Evolutionary conservation across 92 coral and sea anemone genomes (phyloP).

Genomic region (Isaurus tuberculatus): DNA sequence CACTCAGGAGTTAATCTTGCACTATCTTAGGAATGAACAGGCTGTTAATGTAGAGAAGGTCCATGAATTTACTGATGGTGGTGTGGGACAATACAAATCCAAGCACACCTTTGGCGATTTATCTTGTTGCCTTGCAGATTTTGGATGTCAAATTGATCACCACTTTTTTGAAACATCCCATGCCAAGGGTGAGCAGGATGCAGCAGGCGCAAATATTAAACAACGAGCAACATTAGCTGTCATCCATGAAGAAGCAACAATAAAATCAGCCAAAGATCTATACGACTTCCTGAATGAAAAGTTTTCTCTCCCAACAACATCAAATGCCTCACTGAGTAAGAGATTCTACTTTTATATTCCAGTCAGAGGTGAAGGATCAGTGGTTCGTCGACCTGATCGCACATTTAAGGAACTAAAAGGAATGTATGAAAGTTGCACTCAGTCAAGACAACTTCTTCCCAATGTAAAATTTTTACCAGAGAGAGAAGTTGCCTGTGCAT

Average conservation of each 20-base stretch:
- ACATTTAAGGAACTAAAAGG: constrained; percentile 39
- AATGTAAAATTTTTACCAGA: constrained; percentile 38
- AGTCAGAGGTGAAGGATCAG: constrained; percentile 4
- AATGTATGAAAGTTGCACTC: constrained; percentile 48
- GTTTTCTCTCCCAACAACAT: background rate
- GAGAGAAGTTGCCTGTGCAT: constrained; percentile 12
- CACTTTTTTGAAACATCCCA: constrained; percentile 18
- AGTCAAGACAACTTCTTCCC: constrained; percentile 39
- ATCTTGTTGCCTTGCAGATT: constrained; percentile 13
- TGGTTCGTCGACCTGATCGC: constrained; percentile 24
- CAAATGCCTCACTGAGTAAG: background rate
- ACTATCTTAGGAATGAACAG: background rate
- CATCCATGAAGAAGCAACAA: background rate
- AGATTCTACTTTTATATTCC: background rate
- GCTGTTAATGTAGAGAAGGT: background rate
- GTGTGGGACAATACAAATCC: constrained; percentile 6
- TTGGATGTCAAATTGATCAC: constrained; percentile 1
- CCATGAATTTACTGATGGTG: constrained; percentile 7
- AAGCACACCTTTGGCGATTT: constrained; percentile 6
- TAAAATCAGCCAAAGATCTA: background rate
- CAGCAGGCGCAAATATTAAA: constrained; percentile 10
- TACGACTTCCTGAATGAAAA: background rate
- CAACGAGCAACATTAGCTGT: background rate
- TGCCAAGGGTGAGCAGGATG: constrained; percentile 18
- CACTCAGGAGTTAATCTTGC: background rate